Percentiles rank a stretch among this genome's conserved stretches.
phyloP scores from a whole-genome alignment of 92 coral and sea anemone genomes.

The Zoanthus gigantus region DNA sequence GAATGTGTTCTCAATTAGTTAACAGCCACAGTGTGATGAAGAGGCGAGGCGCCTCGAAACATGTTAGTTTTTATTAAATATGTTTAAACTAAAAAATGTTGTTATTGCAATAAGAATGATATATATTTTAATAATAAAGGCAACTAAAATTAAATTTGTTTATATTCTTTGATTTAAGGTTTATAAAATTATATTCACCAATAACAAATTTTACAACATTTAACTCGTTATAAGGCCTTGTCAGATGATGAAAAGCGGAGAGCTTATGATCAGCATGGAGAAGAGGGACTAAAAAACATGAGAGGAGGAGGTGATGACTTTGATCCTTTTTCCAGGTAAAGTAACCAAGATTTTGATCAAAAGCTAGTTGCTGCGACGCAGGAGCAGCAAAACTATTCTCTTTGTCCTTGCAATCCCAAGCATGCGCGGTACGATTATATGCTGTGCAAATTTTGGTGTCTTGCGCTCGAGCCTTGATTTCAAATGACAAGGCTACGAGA shows the following conservation, averaged over 20 bases:
- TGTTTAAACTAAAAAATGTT: too few relatives aligned
- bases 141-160: background rate
- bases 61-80: too few relatives aligned
- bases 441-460: too few relatives aligned
- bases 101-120: background rate
- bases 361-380: too few relatives aligned
- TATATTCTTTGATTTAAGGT: background rate
- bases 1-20: too few relatives aligned
- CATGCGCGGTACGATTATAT: too few relatives aligned
- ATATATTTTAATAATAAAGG: background rate
- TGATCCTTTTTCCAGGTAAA: constrained; percentile 96
- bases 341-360: background rate
- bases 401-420: too few relatives aligned
- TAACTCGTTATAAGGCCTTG: constrained; percentile 62
- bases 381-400: background rate
- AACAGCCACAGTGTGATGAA: too few relatives aligned
- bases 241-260: constrained; percentile 90
- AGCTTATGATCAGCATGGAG: constrained; percentile 91
- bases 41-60: too few relatives aligned
- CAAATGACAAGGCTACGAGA: too few relatives aligned
- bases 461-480: too few relatives aligned
- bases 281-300: constrained; percentile 93
- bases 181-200: background rate
- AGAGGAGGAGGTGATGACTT: constrained; percentile 80
- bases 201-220: too few relatives aligned